A percentile compares a stretch with the other conserved stretches of the same genome.
Conservation (phyloP, 2,113 vertebrate genomes). For the Ceyx cyanopectus region DNA sequence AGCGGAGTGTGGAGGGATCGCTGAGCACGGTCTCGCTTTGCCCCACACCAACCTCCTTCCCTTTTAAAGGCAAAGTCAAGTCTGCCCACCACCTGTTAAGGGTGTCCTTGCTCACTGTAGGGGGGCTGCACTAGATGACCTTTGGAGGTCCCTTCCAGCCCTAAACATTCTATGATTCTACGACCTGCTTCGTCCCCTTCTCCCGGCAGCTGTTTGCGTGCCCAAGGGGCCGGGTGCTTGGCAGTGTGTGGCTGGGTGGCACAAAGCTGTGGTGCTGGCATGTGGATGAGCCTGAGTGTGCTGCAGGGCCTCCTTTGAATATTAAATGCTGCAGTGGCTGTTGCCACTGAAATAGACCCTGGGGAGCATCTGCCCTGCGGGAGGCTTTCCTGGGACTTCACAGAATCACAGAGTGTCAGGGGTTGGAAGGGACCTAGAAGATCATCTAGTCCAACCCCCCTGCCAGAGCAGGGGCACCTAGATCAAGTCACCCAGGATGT, state of each 20-base stretch:
- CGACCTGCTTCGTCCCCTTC: background rate
- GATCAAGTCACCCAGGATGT: no score
- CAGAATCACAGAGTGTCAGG: no score
- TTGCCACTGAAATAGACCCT: background rate
- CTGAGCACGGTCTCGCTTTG: background rate
- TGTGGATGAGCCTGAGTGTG: background rate
- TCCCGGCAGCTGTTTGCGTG: rapidly evolving
- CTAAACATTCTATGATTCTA: no score
- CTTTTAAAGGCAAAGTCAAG: rapidly evolving
- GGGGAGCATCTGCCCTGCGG: background rate
- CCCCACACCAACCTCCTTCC: no score
- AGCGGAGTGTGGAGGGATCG: no score
- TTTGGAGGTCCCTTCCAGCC: no score
- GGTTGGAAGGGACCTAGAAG: no score
- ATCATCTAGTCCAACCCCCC: no score
- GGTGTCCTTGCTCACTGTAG: no score
- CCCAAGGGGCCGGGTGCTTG: rapidly evolving
- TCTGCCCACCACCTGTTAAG: no score
- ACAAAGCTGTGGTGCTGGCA: rapidly evolving
- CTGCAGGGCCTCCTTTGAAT: background rate
- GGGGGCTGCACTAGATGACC: no score
- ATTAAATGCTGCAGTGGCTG: background rate
- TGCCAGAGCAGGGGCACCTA: no score
- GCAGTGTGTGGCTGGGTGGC: background rate
- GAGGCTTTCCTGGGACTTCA: background rate